phyloP scores from a whole-genome alignment of 2,888 invertebrate genomes.

The Steromphala cineraria region DNA sequence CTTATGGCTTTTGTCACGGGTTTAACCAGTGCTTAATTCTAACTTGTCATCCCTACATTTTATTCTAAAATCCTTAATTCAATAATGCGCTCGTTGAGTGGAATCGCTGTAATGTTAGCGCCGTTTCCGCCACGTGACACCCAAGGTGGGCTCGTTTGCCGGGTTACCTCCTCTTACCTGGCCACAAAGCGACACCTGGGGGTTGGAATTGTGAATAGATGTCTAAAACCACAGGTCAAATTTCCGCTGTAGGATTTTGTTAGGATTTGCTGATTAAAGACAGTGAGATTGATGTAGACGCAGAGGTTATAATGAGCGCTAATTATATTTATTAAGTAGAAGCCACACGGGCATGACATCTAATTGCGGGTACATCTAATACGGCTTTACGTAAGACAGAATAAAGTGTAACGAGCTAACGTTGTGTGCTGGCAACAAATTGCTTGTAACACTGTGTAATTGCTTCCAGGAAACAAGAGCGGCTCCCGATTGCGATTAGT shows the following conservation, averaged over 20 bases:
- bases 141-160: not conserved
- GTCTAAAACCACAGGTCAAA: slow-evolving; percentile 1
- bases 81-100: not conserved
- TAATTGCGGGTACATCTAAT: not conserved
- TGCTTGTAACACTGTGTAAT: too few species aligned
- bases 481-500: too few species aligned
- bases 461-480: too few species aligned
- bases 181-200: slow-evolving; percentile 13
- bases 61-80: slow-evolving; percentile 9
- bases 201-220: not conserved
- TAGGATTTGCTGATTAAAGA: not conserved
- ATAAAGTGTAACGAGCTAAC: too few species aligned
- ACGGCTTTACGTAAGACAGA: not conserved
- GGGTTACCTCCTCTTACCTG: not conserved
- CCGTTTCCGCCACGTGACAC: not conserved
- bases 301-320: not conserved
- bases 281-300: not conserved
- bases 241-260: not conserved
- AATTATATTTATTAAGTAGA: not conserved
- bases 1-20: not conserved
- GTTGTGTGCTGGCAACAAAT: too few species aligned
- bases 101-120: not conserved
- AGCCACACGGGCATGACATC: not conserved
- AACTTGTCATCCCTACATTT: not conserved
- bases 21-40: not conserved